Conservation (phyloP, 1,140 invertebrate genomes). For the Cephus cinctus region DNA sequence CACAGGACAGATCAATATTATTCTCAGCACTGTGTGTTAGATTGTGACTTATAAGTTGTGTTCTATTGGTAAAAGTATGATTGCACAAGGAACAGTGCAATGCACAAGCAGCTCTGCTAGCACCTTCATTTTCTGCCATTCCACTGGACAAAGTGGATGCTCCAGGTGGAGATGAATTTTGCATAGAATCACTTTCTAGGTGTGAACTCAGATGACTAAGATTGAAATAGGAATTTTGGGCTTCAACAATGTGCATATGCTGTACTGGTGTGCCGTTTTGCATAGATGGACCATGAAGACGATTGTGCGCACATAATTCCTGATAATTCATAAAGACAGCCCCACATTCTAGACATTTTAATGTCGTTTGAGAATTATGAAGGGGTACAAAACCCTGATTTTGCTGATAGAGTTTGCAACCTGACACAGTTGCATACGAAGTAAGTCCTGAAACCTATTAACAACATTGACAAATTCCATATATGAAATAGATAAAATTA, state of each 20-base stretch:
- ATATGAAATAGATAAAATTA: not conserved
- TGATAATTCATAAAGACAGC: conserved; percentile 42
- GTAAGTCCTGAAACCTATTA: conserved; percentile 40
- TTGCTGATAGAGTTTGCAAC: conserved; percentile 44
- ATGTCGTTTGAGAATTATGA: conserved; percentile 33
- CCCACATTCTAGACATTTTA: conserved; percentile 44
- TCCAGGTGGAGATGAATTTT: conserved; percentile 14
- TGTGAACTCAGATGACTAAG: conserved; percentile 26
- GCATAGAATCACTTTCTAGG: conserved; percentile 12
- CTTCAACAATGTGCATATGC: conserved; percentile 45
- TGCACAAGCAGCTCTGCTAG: conserved; percentile 35
- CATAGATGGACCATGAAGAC: conserved; percentile 37
- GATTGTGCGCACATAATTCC: conserved; percentile 41
- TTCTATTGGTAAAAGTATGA: conserved; percentile 42
- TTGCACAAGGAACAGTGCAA: conserved; percentile 45
- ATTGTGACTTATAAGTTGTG: conserved; percentile 41
- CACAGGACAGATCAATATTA: conserved; percentile 36
- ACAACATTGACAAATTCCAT: not conserved
- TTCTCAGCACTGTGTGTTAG: conserved; percentile 35
- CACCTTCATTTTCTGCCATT: conserved; percentile 17
- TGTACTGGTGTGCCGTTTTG: conserved; percentile 36
- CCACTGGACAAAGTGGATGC: conserved; percentile 17
- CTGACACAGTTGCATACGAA: conserved; percentile 31
- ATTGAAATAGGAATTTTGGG: conserved; percentile 39
- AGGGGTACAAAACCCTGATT: conserved; percentile 37